phyloP scores from a whole-genome alignment of 2,888 invertebrate genomes.

The Caenorhabditis becei region DNA sequence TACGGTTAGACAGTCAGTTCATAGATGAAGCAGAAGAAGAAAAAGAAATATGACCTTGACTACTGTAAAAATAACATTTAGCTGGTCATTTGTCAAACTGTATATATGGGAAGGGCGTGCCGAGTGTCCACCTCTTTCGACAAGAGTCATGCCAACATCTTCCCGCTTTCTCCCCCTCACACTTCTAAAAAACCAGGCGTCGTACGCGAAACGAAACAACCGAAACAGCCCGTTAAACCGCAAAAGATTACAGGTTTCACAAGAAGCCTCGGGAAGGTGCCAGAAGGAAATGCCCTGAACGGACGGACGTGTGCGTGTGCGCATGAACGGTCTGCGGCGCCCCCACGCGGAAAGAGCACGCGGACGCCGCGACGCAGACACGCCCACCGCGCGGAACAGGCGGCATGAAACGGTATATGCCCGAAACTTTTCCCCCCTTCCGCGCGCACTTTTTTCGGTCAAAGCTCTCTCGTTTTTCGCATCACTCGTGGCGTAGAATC shows the following conservation, averaged over 20 bases:
- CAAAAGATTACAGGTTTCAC: constrained; percentile 47
- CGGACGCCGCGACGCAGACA: constrained; percentile 16
- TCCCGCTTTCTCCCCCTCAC: too few relatives aligned
- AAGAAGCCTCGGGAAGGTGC: constrained; percentile 33
- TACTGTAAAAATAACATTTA: too few relatives aligned
- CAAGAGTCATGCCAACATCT: constrained; percentile 3
- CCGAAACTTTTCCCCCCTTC: constrained; percentile 51
- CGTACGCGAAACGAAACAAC: constrained; percentile 14
- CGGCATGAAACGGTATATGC: constrained; percentile 45
- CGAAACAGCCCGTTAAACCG: constrained; percentile 26
- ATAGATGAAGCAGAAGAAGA: too few relatives aligned
- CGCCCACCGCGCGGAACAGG: constrained; percentile 22
- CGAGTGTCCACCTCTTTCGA: neutral
- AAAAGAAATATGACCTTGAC: too few relatives aligned
- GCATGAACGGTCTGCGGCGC: constrained; percentile 6
- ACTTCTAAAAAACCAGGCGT: constrained; percentile 14
- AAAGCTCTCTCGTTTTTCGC: constrained; percentile 22
- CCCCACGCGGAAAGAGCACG: constrained; percentile 9
- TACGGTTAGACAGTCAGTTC: too few relatives aligned
- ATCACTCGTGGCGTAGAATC: constrained; percentile 15
- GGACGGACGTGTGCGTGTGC: constrained; percentile 23
- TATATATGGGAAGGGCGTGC: constrained; percentile 5
- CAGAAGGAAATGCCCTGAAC: constrained; percentile 25
- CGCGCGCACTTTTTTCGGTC: constrained; percentile 25
- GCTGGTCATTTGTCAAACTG: too few relatives aligned